These are phyloP conservation scores for Drosophila kuntzei DNA, from an alignment of 2,888 invertebrate genomes.

Conservation along the genomic window DNA sequence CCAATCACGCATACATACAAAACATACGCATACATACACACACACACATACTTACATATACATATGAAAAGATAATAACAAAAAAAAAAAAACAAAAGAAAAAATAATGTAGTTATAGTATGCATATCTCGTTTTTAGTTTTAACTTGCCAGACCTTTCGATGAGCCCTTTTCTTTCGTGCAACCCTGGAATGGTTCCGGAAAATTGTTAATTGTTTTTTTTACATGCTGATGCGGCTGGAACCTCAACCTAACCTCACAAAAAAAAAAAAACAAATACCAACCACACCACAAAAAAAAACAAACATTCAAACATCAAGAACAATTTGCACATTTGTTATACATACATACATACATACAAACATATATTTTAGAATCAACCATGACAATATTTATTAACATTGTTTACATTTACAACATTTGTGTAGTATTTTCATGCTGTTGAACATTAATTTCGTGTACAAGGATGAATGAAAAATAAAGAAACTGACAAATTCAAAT, in stretches of 20 bases:
- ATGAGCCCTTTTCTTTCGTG: constrained; percentile 44
- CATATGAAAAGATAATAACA: constrained; percentile 20
- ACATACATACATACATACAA: neutral
- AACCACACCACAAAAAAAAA: constrained; percentile 28
- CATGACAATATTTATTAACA: constrained; percentile 73
- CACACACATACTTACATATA: constrained; percentile 25
- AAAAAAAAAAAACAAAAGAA: constrained; percentile 12
- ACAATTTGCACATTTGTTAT: constrained; percentile 44
- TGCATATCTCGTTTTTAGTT: constrained; percentile 77
- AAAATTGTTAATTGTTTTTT: constrained; percentile 77
- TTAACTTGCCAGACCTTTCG: constrained; percentile 80
- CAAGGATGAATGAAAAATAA: constrained; percentile 75
- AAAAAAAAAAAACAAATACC: constrained; percentile 7
- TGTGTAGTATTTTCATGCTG: constrained; percentile 69
- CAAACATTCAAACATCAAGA: neutral
- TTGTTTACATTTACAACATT: constrained; percentile 67
- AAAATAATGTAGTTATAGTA: constrained; percentile 37
- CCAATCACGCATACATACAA: constrained; percentile 58
- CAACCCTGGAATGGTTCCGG: constrained; percentile 68
- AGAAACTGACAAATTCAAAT: constrained; percentile 73
- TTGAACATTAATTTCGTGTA: constrained; percentile 68
- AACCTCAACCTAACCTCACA: constrained; percentile 60
- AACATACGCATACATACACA: constrained; percentile 16
- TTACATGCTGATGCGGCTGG: constrained; percentile 62
- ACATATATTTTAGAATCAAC: constrained; percentile 32